phyloP scores from a whole-genome alignment of 1,140 invertebrate genomes.

The Drosophila asahinai region DNA sequence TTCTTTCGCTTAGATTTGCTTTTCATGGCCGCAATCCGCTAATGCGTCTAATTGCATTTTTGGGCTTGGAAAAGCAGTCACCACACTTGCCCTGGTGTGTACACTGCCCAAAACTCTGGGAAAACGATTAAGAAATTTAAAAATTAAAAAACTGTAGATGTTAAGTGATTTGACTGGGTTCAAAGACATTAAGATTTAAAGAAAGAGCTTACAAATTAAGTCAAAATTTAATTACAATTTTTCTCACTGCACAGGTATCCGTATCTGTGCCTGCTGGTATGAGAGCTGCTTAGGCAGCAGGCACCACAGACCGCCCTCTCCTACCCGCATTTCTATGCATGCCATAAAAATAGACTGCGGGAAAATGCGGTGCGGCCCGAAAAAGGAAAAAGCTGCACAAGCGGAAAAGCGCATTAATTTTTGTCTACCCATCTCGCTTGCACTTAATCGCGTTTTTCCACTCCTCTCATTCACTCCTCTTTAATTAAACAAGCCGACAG shows the following conservation, averaged over 20 bases:
- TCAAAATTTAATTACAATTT: too few relatives aligned
- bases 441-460: slow-evolving; percentile 3
- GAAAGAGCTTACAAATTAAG: too few relatives aligned
- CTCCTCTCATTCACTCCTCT: background rate
- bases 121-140: background rate
- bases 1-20: slow-evolving; percentile 42
- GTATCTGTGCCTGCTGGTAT: slow-evolving; percentile 7
- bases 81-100: background rate
- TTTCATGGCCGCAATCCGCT: slow-evolving; percentile 39
- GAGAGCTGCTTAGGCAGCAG: slow-evolving; percentile 43
- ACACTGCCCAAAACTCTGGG: background rate
- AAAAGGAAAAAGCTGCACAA: slow-evolving; percentile 34
- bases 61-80: slow-evolving; percentile 30
- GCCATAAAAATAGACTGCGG: slow-evolving; percentile 32
- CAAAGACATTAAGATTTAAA: too few relatives aligned
- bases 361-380: slow-evolving; percentile 1
- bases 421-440: background rate
- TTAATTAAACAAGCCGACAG: slow-evolving; percentile 18
- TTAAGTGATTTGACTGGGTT: too few relatives aligned
- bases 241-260: background rate
- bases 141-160: too few relatives aligned
- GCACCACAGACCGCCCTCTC: too few relatives aligned
- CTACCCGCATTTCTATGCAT: slow-evolving; percentile 31
- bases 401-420: slow-evolving; percentile 54
- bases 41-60: slow-evolving; percentile 81